Percentiles rank a stretch among this genome's conserved stretches.
Evolutionary conservation across 1,140 invertebrate species (phyloP).

Genomic region (Micrasema longulum): DNA sequence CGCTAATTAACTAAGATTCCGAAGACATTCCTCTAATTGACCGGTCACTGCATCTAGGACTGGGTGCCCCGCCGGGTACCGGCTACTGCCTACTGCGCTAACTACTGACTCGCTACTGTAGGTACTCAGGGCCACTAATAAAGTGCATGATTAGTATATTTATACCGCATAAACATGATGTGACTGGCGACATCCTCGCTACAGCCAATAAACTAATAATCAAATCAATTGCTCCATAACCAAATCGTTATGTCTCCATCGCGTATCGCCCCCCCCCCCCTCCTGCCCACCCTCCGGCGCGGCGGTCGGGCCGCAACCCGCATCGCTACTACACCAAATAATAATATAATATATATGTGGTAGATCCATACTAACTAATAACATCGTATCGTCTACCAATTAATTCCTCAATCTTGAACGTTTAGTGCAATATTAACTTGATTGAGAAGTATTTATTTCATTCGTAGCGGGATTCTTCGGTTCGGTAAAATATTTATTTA

Average conservation of each 20-base stretch:
- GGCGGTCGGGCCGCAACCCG: too few relatives aligned
- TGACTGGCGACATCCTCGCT: constrained; percentile 37
- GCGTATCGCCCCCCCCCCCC: constrained; percentile 18
- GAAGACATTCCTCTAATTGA: too few relatives aligned
- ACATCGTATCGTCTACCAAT: constrained; percentile 14
- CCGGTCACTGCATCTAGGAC: background rate
- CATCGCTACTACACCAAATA: constrained; percentile 42
- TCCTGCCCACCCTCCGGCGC: constrained; percentile 23
- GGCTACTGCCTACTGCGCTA: background rate
- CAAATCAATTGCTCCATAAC: constrained; percentile 51
- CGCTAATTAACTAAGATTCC: too few relatives aligned
- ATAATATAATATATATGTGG: too few relatives aligned
- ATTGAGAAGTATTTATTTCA: too few relatives aligned
- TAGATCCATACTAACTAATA: background rate
- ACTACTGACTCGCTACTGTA: background rate
- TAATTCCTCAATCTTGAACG: constrained; percentile 1
- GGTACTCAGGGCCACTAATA: background rate
- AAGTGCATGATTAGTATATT: constrained; percentile 41
- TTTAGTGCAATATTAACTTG: background rate
- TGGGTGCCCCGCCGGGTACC: too few relatives aligned
- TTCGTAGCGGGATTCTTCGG: too few relatives aligned
- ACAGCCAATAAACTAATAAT: constrained; percentile 49
- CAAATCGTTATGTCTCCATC: constrained; percentile 54
- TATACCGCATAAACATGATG: constrained; percentile 43
- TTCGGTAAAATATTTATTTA: too few relatives aligned